These are phyloP conservation scores for Drosophila asahinai DNA, from an alignment of 1,140 invertebrate species.

Conservation along the genomic window DNA sequence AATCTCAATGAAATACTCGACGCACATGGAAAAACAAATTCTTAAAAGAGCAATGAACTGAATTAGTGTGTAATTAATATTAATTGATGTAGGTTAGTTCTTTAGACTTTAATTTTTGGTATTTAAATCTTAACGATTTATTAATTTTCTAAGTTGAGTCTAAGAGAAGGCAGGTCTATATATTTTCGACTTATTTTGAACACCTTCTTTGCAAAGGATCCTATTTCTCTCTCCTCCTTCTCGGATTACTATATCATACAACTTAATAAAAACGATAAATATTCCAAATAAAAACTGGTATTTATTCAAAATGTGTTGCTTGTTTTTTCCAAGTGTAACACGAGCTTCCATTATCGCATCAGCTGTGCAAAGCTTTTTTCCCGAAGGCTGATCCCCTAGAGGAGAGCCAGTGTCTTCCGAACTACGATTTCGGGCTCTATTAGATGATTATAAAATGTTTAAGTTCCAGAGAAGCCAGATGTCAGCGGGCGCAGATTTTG, in stretches of 20 bases:
- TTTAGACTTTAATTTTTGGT: background rate
- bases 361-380: conserved; percentile 21
- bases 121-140: background rate
- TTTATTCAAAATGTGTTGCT: too few species aligned
- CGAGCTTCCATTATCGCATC: conserved; percentile 26
- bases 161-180: too few species aligned
- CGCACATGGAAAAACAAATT: background rate
- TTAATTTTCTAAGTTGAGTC: background rate
- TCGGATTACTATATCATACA: too few species aligned
- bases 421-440: background rate
- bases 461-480: conserved; percentile 13
- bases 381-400: background rate
- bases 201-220: background rate
- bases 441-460: conserved; percentile 15
- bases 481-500: conserved; percentile 12
- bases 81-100: background rate
- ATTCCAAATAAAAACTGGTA: too few species aligned
- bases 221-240: too few species aligned
- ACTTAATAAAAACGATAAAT: too few species aligned
- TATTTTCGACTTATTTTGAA: too few species aligned
- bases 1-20: background rate
- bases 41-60: background rate
- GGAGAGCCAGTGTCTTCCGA: background rate
- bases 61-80: background rate
- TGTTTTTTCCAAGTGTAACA: conserved; percentile 16